These are phyloP conservation scores for Pristionchus japonicus DNA, from an alignment of 2,888 invertebrate species.

Conservation along the genomic window DNA sequence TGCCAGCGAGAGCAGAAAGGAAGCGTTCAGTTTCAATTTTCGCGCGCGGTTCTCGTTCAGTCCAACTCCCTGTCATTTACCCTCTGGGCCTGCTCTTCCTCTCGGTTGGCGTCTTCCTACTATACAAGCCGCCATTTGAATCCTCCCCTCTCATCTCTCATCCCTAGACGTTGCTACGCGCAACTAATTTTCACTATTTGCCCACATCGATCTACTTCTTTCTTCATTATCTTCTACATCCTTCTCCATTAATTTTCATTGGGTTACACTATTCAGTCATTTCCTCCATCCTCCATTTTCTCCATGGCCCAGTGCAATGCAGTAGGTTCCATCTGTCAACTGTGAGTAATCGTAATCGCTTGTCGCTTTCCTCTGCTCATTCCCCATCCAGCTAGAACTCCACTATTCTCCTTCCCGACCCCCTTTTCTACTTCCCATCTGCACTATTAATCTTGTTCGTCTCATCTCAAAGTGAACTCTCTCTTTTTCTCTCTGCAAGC, in stretches of 20 bases:
- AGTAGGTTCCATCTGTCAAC: too few relatives aligned
- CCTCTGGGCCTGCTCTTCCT: neutral
- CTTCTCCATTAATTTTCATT: neutral
- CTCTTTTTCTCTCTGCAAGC: neutral
- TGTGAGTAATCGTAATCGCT: too few relatives aligned
- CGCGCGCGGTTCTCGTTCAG: too few relatives aligned
- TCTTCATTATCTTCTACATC: neutral
- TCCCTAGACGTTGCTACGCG: neutral
- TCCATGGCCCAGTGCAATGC: too few relatives aligned
- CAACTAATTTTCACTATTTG: neutral
- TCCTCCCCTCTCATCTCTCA: neutral
- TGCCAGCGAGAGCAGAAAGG: too few relatives aligned
- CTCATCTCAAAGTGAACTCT: too few relatives aligned
- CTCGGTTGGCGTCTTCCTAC: neutral
- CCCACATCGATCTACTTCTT: neutral
- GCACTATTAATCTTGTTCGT: neutral
- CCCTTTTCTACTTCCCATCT: neutral
- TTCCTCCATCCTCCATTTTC: neutral
- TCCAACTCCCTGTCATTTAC: too few relatives aligned
- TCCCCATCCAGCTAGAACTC: too few relatives aligned
- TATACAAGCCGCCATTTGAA: neutral
- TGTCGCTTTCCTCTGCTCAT: too few relatives aligned
- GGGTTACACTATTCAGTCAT: neutral
- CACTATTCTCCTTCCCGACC: neutral
- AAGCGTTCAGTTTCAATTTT: too few relatives aligned